A percentile compares a stretch with the other conserved stretches of the same genome.
Conservation (phyloP, 64 coral and sea anemone species). For the Stylophora pistillata region DNA sequence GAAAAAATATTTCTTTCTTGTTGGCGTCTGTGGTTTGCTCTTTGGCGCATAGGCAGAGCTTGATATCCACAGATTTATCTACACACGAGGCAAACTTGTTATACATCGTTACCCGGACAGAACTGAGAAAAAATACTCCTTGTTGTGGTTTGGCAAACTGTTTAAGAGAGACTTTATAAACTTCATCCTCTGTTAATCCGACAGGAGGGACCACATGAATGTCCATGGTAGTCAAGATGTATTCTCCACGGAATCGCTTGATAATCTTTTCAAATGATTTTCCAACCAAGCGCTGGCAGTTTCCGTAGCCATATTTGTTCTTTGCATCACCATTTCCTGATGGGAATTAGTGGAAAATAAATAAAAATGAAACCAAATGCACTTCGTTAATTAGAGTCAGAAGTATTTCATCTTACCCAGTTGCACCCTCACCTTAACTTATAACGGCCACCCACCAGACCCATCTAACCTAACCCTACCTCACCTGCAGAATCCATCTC, state of each 20-base stretch:
- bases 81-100: constrained; percentile 38
- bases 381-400: too few species aligned
- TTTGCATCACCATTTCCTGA: neutral
- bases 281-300: constrained; percentile 48
- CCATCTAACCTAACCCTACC: too few species aligned
- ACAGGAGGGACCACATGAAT: constrained; percentile 33
- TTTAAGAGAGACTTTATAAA: constrained; percentile 53
- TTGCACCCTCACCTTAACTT: too few species aligned
- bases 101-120: constrained; percentile 13
- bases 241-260: constrained; percentile 5
- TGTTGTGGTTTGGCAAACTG: neutral
- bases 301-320: constrained; percentile 28
- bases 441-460: too few species aligned
- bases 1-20: neutral
- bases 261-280: constrained; percentile 8
- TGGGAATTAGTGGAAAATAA: neutral
- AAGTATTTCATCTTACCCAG: too few species aligned
- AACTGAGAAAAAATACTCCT: neutral
- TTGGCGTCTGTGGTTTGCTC: neutral
- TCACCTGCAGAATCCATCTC: too few species aligned
- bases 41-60: constrained; percentile 26
- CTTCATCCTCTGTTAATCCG: constrained; percentile 36
- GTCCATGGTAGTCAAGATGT: constrained; percentile 44
- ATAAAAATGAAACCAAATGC: too few species aligned
- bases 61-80: constrained; percentile 30